A percentile compares a stretch with the other conserved stretches of the same genome.
phyloP scores from a whole-genome alignment of 1,140 invertebrate species.

The Homalodisca vitripennis region DNA sequence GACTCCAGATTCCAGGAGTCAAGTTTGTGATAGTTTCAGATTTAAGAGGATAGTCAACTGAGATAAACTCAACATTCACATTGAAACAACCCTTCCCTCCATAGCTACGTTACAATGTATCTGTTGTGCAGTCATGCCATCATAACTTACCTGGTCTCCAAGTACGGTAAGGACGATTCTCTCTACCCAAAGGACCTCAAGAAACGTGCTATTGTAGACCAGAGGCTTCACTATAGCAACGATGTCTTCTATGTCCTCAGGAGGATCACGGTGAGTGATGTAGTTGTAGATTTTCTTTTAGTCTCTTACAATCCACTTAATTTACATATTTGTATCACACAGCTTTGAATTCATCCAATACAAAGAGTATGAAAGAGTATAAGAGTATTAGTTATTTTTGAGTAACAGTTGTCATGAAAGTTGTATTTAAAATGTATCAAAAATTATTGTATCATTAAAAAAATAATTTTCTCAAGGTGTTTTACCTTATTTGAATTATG shows the following conservation, averaged over 20 bases:
- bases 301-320: background rate
- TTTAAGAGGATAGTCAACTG: no score
- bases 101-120: no score
- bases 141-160: constrained; percentile 55
- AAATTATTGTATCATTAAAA: background rate
- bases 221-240: constrained; percentile 56
- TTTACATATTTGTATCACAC: background rate
- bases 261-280: constrained; percentile 23
- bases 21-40: no score
- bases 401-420: background rate
- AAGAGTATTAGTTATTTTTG: background rate
- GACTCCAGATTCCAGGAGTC: no score
- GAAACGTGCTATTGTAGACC: constrained; percentile 55
- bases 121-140: constrained; percentile 60
- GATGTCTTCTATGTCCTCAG: constrained; percentile 40
- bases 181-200: constrained; percentile 57
- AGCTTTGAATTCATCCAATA: background rate
- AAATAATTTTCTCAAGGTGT: background rate
- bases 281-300: background rate
- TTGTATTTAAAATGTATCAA: background rate
- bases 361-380: background rate
- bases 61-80: no score
- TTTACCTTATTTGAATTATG: no score
- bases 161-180: no score
- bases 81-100: no score